These are phyloP conservation scores for Miltochrista miniata DNA, from an alignment of 2,888 invertebrate genomes.

Conservation along the genomic window DNA sequence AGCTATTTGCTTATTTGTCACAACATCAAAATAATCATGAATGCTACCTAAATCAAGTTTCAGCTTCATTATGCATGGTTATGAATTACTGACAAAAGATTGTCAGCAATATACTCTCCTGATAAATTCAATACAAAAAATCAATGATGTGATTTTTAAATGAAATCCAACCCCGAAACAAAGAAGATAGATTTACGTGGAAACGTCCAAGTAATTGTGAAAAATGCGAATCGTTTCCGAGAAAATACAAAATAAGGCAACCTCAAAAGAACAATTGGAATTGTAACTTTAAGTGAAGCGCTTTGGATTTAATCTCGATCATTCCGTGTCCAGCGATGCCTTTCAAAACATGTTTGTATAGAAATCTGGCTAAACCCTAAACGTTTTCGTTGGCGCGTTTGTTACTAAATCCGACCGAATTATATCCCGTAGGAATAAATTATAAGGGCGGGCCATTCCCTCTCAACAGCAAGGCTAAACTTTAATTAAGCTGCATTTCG, in stretches of 20 bases:
- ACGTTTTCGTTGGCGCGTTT: slow-evolving; percentile 61
- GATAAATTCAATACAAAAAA: slow-evolving; percentile 50
- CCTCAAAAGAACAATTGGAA: slow-evolving; percentile 20
- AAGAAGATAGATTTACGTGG: slow-evolving; percentile 78
- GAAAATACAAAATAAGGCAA: slow-evolving; percentile 62
- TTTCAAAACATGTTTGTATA: slow-evolving; percentile 34
- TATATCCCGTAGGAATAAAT: slow-evolving; percentile 76
- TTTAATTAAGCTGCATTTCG: slow-evolving; percentile 78
- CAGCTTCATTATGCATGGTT: too few species aligned
- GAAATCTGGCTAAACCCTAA: slow-evolving; percentile 55
- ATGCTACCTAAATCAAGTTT: too few species aligned
- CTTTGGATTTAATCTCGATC: slow-evolving; percentile 32
- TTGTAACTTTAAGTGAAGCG: slow-evolving; percentile 27
- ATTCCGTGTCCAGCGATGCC: slow-evolving; percentile 4
- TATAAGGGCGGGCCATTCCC: slow-evolving; percentile 70
- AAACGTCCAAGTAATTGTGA: slow-evolving; percentile 81
- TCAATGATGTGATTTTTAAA: slow-evolving; percentile 68
- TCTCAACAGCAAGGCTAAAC: slow-evolving; percentile 70
- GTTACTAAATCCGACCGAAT: slow-evolving; percentile 72
- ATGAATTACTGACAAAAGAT: too few species aligned
- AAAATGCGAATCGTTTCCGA: slow-evolving; percentile 71
- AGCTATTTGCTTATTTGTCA: too few species aligned
- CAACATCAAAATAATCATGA: too few species aligned
- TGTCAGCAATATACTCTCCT: too few species aligned
- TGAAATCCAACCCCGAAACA: slow-evolving; percentile 70